phyloP scores from a whole-genome alignment of 2,113 vertebrate species.

The Odontesthes bonariensis region DNA sequence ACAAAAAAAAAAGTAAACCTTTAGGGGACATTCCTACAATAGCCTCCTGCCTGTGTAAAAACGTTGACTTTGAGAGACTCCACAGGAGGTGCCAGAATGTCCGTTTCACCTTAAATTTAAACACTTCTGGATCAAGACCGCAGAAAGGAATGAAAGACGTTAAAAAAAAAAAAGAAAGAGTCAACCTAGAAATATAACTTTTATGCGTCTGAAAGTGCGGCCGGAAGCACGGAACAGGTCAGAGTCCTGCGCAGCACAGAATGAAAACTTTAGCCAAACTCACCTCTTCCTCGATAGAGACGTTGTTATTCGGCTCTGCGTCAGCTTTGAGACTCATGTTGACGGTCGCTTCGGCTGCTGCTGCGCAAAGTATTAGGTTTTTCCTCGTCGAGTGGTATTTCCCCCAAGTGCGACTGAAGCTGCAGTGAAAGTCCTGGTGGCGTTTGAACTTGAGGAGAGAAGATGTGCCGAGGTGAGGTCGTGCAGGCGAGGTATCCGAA shows the following conservation, averaged over 20 bases:
- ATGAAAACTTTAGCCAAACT: constrained; percentile 28
- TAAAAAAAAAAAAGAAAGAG: too few species aligned
- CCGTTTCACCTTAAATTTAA: neutral
- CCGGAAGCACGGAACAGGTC: neutral
- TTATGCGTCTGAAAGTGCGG: neutral
- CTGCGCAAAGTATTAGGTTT: constrained; percentile 58
- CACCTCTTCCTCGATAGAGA: constrained; percentile 84
- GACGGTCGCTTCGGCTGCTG: constrained; percentile 44
- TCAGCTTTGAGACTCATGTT: constrained; percentile 82
- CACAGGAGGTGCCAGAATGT: neutral
- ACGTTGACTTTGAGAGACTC: neutral
- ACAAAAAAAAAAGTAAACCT: neutral
- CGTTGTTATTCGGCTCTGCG: constrained; percentile 80
- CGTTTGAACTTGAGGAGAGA: constrained; percentile 68
- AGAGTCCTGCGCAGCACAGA: neutral
- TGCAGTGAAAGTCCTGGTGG: constrained; percentile 67
- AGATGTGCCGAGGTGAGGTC: constrained; percentile 74
- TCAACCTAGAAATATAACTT: too few species aligned
- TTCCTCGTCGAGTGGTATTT: constrained; percentile 60
- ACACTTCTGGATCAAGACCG: neutral
- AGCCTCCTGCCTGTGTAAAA: neutral
- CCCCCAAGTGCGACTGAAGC: constrained; percentile 73
- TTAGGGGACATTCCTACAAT: neutral
- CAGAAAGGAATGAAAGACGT: neutral
- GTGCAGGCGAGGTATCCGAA: constrained; percentile 66